phyloP scores from a whole-genome alignment of 1,140 invertebrate genomes.

The Drosophila simulans region DNA sequence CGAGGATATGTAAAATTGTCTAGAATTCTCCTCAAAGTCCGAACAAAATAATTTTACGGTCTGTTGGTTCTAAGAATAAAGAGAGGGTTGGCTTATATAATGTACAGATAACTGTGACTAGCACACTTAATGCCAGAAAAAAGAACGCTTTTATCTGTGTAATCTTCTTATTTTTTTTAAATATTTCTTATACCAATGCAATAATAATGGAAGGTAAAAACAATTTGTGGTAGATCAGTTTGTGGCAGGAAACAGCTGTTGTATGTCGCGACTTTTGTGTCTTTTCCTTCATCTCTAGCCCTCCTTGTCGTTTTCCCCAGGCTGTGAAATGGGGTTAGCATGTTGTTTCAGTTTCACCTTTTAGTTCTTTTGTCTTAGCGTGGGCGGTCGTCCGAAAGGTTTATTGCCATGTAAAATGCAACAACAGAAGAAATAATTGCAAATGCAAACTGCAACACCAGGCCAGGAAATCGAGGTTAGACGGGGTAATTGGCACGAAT shows the following conservation, averaged over 20 bases:
- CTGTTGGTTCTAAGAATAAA: conserved; percentile 36
- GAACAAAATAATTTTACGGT: conserved; percentile 64
- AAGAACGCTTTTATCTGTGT: no score
- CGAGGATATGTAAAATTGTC: conserved; percentile 25
- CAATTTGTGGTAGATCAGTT: conserved; percentile 60
- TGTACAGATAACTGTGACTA: conserved; percentile 31
- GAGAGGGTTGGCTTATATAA: conserved; percentile 24
- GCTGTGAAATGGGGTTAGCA: conserved; percentile 68
- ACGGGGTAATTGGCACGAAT: conserved; percentile 28
- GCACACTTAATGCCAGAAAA: conserved; percentile 5
- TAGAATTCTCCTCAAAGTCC: conserved; percentile 35
- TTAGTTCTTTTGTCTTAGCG: conserved; percentile 29
- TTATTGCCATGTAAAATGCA: conserved; percentile 47
- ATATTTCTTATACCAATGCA: background rate
- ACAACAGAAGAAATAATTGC: conserved; percentile 49
- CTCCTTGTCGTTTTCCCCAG: conserved; percentile 19
- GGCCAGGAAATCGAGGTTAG: conserved; percentile 28
- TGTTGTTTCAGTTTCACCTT: conserved; percentile 54
- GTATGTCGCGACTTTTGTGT: conserved; percentile 25
- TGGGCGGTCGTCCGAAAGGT: conserved; percentile 35
- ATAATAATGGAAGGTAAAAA: background rate
- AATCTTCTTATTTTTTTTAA: background rate
- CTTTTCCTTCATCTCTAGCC: background rate
- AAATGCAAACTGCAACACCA: conserved; percentile 29
- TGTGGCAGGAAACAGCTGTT: conserved; percentile 76